Conservation (phyloP, 2,797 vertebrate species). For the Crypturellus tataupa region DNA sequence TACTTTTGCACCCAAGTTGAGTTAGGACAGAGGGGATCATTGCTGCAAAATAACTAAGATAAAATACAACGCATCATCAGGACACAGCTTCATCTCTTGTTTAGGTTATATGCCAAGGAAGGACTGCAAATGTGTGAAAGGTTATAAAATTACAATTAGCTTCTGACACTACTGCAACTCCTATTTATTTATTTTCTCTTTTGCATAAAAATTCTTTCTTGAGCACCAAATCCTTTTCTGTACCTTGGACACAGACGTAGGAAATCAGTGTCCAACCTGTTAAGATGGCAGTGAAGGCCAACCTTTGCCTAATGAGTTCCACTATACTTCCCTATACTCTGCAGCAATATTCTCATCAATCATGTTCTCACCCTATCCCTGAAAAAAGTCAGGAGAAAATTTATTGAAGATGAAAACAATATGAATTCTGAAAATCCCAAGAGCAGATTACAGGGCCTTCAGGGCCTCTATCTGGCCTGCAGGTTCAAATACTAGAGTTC, state of each 20-base stretch:
- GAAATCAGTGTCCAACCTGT: neutral
- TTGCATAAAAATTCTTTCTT: fast-evolving
- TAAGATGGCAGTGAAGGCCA: neutral
- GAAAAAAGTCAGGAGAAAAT: neutral
- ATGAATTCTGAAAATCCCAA: neutral
- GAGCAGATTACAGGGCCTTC: neutral
- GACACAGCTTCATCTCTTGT: neutral
- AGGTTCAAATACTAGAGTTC: neutral
- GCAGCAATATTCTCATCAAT: neutral
- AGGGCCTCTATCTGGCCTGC: neutral
- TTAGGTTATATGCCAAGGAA: neutral
- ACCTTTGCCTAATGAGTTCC: neutral
- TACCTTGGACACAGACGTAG: fast-evolving
- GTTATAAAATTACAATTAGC: neutral
- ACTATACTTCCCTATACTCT: neutral
- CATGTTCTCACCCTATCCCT: neutral
- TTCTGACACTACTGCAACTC: neutral
- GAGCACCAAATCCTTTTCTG: neutral
- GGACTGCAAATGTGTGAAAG: neutral
- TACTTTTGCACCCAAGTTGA: neutral
- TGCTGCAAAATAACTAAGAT: neutral
- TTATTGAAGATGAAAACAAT: neutral
- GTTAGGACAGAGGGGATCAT: neutral
- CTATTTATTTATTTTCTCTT: neutral
- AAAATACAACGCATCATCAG: neutral